Percentiles rank a stretch among this genome's conserved stretches.
Conservation (phyloP, 2,797 vertebrate species). For the Xiphorhynchus erythropygius region DNA sequence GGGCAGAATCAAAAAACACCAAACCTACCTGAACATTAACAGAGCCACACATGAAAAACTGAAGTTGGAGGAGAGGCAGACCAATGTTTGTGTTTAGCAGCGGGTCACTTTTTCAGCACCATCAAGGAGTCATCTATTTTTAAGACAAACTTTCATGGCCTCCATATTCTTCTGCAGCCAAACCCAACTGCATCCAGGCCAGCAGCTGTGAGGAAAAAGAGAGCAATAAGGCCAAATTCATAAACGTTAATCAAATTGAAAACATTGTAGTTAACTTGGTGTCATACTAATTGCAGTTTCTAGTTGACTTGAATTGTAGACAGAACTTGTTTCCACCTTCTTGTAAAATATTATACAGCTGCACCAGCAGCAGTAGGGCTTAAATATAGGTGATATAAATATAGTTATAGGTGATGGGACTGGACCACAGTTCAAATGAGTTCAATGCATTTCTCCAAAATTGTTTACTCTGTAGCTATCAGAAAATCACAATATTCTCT, state of each 20-base stretch:
- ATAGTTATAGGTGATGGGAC: neutral
- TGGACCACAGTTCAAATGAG: neutral
- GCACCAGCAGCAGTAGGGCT: neutral
- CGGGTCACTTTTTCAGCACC: neutral
- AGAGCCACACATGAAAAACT: neutral
- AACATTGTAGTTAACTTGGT: neutral
- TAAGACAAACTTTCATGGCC: neutral
- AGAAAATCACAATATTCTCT: neutral
- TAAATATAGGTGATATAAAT: neutral
- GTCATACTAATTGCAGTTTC: neutral
- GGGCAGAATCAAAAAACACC: neutral
- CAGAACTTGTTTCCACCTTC: neutral
- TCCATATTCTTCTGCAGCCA: neutral
- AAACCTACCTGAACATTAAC: neutral
- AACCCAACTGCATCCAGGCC: neutral
- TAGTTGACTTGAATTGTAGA: neutral
- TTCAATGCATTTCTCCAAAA: neutral
- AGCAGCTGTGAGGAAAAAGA: neutral
- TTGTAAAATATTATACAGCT: neutral
- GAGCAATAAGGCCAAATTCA: neutral
- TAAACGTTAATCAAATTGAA: neutral
- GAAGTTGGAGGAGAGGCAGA: neutral
- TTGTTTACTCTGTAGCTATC: neutral
- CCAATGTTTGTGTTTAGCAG: neutral
- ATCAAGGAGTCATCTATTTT: neutral